Base-by-base conservation (phyloP, 1,140 invertebrate genomes). In the Ostrea denselamellosa region DNA sequence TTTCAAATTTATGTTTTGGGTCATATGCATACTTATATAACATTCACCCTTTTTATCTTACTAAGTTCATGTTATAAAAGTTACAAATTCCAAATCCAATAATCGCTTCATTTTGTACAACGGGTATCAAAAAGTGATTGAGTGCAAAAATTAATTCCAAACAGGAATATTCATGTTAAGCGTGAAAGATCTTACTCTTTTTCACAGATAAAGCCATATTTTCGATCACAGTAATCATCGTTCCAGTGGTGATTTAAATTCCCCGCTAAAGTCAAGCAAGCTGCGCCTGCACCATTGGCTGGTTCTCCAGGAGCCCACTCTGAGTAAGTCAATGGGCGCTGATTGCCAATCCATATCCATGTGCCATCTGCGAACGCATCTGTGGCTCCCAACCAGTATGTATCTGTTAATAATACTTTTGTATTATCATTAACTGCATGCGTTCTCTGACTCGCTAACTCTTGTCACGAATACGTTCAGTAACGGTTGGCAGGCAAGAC, bases 191-290 rank as follows among this genome's bases (percentile, higher is more conserved):
- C 68, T 44, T 77, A 77, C 68, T 34, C 25, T 34, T 44, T 77
- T 77, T 77, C 68, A 77, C 68, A 77, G 10, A 77, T 77, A 25
- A 77, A 77, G 28, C 10, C 14, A 12, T 44, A 34, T 28, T 28
- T 25, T 17, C 4, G 14, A 77, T 77, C 25, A 25, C 68, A 77
- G 9, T 77, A 28, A 17, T 25, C 68, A 14, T 77, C 68, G 68
- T 77, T 77, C 68, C 68, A 77, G 68, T 77, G 68, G 28, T 28
- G 28, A 5, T 77, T 25, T 28, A 34, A 77, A 28, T 77, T 77
- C 25, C 68, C 68, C 22, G 22, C 28, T 25, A 77, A 34, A 10
- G 28, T 77, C 25, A 77, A 8, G 28, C 68, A 77, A 12, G 25
- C 68, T 77, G 22, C 68, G 10, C 68, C 12, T 28, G 25, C 28